phyloP scores from a whole-genome alignment of 1,140 invertebrate species.

The Plectus sambesii region DNA sequence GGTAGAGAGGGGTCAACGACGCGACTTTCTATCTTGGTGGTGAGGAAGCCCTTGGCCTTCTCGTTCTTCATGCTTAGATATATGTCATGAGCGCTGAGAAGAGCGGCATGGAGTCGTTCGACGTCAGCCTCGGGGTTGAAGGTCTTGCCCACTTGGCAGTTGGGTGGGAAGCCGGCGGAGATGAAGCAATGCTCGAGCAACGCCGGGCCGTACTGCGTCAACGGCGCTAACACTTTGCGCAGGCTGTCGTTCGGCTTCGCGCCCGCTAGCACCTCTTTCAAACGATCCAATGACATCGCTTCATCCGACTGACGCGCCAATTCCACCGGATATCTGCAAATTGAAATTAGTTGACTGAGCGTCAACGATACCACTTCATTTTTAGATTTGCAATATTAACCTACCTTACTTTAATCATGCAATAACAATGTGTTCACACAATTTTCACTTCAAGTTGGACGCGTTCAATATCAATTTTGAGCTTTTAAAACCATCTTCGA shows the following conservation, averaged over 20 bases:
- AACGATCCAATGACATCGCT: constrained; percentile 29
- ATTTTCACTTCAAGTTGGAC: too few species aligned
- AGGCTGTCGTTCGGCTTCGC: constrained; percentile 65
- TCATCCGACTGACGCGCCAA: constrained; percentile 22
- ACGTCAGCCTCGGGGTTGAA: constrained; percentile 60
- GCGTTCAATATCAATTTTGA: too few species aligned
- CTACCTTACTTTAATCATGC: too few species aligned
- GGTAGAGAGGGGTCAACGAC: too few species aligned
- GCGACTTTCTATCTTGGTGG: constrained; percentile 20
- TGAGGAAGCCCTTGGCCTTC: constrained; percentile 36
- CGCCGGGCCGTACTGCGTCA: constrained; percentile 68
- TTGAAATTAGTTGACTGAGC: too few species aligned
- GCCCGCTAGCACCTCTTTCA: constrained; percentile 54
- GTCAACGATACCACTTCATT: too few species aligned
- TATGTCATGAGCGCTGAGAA: constrained; percentile 60
- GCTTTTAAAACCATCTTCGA: too few species aligned
- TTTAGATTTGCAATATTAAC: too few species aligned
- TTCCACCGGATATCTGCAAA: constrained; percentile 39
- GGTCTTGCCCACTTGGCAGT: constrained; percentile 52
- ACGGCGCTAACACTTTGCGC: constrained; percentile 71
- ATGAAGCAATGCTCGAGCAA: constrained; percentile 77
- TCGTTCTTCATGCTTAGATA: constrained; percentile 49
- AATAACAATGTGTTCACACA: too few species aligned
- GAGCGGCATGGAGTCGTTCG: constrained; percentile 56
- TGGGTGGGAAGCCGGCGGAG: constrained; percentile 57